Evolutionary conservation across 2,113 vertebrate genomes (phyloP).

Genomic region (Petrocephalus zakoni): DNA sequence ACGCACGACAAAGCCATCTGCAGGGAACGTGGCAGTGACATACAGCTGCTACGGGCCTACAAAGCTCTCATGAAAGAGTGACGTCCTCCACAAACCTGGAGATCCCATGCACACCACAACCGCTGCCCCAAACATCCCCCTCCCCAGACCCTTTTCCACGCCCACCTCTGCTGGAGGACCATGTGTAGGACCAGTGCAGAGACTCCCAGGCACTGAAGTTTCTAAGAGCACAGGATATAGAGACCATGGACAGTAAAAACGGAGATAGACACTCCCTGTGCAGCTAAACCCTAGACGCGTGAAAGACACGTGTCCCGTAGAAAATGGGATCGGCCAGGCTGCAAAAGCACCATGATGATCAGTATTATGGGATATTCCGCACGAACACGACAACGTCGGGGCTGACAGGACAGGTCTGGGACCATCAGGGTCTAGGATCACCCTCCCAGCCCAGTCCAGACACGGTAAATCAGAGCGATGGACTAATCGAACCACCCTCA

Average conservation of each 20-base stretch:
- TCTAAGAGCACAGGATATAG: neutral
- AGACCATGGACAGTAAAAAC: neutral
- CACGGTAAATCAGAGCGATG: neutral
- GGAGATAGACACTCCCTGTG: neutral
- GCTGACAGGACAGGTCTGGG: neutral
- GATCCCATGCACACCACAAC: no score
- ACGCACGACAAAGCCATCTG: no score
- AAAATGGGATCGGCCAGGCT: neutral
- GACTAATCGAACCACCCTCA: neutral
- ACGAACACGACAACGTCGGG: neutral
- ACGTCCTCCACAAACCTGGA: no score
- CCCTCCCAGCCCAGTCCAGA: neutral
- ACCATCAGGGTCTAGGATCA: neutral
- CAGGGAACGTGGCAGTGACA: no score
- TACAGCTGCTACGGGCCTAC: no score
- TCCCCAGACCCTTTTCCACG: neutral
- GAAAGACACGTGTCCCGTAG: neutral
- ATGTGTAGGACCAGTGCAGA: neutral
- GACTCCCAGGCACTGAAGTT: neutral
- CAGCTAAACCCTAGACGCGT: neutral
- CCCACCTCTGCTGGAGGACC: neutral
- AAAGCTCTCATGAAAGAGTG: no score
- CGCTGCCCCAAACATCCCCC: no score
- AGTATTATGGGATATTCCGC: neutral
- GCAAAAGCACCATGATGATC: neutral